Conservation (phyloP, 2,888 invertebrate genomes). For the Lepidochrysops patricia region DNA sequence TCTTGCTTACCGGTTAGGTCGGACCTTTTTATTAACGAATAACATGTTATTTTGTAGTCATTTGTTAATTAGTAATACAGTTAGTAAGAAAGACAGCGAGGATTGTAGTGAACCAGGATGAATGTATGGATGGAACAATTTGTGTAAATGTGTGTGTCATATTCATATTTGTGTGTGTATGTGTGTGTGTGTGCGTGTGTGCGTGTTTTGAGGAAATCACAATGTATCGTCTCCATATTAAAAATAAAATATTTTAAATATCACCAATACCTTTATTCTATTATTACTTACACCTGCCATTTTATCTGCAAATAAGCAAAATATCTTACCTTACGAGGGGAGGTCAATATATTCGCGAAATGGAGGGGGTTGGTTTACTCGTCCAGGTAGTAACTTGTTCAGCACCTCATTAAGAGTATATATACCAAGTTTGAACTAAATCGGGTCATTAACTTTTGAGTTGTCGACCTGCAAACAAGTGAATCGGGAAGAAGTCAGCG, state of each 20-base stretch:
- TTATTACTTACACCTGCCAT: not conserved
- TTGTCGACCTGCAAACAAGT: constrained; percentile 20
- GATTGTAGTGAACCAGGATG: not conserved
- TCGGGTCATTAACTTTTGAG: no score
- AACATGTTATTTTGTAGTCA: not conserved
- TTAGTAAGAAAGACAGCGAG: not conserved
- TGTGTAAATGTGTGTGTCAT: not conserved
- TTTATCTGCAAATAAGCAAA: no score
- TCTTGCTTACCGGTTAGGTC: not conserved
- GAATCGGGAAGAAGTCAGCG: constrained; percentile 19
- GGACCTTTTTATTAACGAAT: not conserved
- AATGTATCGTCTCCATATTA: constrained; percentile 4
- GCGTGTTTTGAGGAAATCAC: not conserved
- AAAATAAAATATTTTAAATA: constrained; percentile 8
- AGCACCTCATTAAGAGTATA: no score
- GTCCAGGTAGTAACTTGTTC: no score
- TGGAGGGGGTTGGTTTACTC: no score
- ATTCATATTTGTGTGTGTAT: no score
- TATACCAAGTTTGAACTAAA: no score
- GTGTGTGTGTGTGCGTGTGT: not conserved
- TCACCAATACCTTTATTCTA: not conserved
- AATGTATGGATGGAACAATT: not conserved
- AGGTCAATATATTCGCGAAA: no score
- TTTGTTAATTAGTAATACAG: not conserved
- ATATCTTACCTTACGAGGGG: no score